Base-by-base conservation (phyloP, 2,888 invertebrate genomes). In the Gnatocerus cornutus region DNA sequence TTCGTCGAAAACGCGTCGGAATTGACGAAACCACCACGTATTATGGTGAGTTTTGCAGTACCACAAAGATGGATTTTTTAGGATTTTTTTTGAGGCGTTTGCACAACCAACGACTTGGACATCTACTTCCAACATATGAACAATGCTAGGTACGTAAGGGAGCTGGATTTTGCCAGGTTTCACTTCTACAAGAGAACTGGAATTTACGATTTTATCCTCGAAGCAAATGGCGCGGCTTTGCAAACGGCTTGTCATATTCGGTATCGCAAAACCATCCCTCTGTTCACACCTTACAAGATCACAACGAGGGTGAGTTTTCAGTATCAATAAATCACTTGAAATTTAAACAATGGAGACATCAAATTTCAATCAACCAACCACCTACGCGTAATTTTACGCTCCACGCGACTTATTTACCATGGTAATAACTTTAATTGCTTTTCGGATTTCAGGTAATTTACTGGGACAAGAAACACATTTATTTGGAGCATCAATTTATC, bases 51-150 rank as follows among this genome's bases (percentile, higher is more conserved):
- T 21, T n/a, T n/a, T n/a, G n/a, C n/a, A n/a, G n/a, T n/a, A n/a
- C n/a, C n/a, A n/a, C n/a, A n/a, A n/a, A n/a, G n/a, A n/a, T n/a
- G n/a, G n/a, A n/a, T n/a, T n/a, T n/a, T n/a, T n/a, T n/a, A n/a
- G n/a, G n/a, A n/a, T n/a, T 53, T 68, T 56, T 64, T 72, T 75
- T 14, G 82, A 93, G 93, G 93, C 6, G 86, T 95, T 58, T 95
- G 95, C 78, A 91, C 93, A 3, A 92, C 94, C 0, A 93, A 93
- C 81, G 96, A 97, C 83, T 89, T 96, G 59, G 96, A 96, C 80
- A 90, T 95, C 69, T 90, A 95, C 80, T 86, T 94, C 7, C 88
- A 89, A n/a, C 96, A 96, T 83, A 96, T 96, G 96, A 97, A 96
- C 84, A 96, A 96, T 82, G 93, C 95, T 0, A 88, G 96, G n/a